A percentile compares a stretch with the other conserved stretches of the same genome.
Conservation (phyloP, 2,113 vertebrate genomes). For the Cebidichthys violaceus region DNA sequence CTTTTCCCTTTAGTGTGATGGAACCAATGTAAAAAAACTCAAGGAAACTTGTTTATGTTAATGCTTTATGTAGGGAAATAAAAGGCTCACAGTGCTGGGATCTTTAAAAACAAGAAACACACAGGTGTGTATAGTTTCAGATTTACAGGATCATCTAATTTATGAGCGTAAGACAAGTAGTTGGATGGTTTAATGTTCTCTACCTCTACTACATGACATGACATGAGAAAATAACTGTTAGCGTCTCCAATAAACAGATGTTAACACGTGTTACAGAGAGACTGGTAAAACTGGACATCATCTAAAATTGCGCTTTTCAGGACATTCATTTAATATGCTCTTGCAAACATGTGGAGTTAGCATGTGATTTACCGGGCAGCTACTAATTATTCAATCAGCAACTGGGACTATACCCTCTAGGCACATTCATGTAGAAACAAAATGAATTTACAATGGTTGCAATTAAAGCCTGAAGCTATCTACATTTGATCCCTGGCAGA, state of each 20-base stretch:
- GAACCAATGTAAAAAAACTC: neutral
- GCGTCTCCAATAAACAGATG: neutral
- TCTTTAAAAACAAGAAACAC: neutral
- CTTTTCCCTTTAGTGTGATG: conserved; percentile 24
- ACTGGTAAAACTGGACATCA: neutral
- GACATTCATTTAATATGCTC: neutral
- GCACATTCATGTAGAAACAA: conserved; percentile 33
- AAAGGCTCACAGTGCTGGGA: neutral
- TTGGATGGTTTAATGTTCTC: neutral
- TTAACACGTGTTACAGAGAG: conserved; percentile 12
- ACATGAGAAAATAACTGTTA: neutral
- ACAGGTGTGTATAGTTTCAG: neutral
- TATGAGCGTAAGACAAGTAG: neutral
- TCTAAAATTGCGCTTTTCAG: neutral
- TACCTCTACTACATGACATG: neutral
- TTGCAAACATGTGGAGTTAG: neutral
- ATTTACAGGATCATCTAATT: neutral
- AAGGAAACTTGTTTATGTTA: neutral
- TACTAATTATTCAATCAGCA: conserved; percentile 29
- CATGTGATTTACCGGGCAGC: conserved; percentile 29
- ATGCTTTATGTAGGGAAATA: neutral
- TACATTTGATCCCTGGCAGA: neutral
- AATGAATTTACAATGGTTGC: conserved; percentile 6
- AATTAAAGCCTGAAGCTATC: conserved; percentile 24
- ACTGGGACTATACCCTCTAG: conserved; percentile 24